Percentiles rank a stretch among this genome's conserved stretches.
Evolutionary conservation across 2,888 invertebrate genomes (phyloP).

Genomic region (Idaea straminata): DNA sequence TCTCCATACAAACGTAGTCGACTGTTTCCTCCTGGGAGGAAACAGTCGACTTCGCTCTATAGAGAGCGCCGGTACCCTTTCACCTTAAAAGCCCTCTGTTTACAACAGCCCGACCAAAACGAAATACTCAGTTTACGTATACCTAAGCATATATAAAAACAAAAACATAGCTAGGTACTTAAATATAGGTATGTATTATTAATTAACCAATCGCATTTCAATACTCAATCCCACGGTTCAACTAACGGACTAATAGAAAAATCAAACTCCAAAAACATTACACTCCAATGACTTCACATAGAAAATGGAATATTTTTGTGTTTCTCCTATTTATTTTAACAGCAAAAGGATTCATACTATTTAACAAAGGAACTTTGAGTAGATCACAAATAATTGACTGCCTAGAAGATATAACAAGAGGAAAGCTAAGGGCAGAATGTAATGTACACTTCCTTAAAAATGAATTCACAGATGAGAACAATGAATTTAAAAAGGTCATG

Average conservation of each 20-base stretch:
- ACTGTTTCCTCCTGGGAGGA: no score
- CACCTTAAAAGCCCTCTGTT: no score
- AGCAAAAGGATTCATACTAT: background rate
- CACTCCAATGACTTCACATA: background rate
- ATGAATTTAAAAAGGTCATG: background rate
- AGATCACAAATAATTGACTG: background rate
- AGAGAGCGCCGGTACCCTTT: no score
- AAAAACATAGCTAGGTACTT: no score
- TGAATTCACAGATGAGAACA: background rate
- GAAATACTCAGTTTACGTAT: no score
- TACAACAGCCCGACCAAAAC: no score
- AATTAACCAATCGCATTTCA: background rate
- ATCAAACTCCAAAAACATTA: background rate
- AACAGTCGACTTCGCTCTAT: no score
- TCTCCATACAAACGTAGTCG: no score
- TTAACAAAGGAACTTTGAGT: background rate
- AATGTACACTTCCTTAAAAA: background rate
- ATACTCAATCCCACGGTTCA: background rate
- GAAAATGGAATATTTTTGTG: background rate
- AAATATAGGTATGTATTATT: background rate
- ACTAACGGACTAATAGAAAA: background rate
- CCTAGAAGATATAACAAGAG: background rate
- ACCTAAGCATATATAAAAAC: no score
- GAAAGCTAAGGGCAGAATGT: background rate
- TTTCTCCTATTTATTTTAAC: background rate